phyloP scores from a whole-genome alignment of 2,113 vertebrate species.

The Pachypanchax playfairii region DNA sequence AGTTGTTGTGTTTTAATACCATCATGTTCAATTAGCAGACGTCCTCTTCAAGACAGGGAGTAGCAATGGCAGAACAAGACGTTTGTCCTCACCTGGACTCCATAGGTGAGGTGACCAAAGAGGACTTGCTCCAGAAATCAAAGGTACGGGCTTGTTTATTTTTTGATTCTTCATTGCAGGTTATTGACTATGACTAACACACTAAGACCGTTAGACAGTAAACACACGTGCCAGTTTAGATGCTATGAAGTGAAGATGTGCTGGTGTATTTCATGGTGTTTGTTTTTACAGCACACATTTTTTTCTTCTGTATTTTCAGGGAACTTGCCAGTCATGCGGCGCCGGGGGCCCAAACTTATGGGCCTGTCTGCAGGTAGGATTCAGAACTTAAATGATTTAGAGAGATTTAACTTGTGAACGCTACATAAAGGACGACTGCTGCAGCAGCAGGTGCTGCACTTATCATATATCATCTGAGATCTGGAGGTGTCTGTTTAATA shows the following conservation, averaged over 20 bases:
- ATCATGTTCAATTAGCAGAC: slow-evolving; percentile 25
- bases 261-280: neutral
- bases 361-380: slow-evolving; percentile 96
- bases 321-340: slow-evolving; percentile 94
- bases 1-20: slow-evolving; percentile 22
- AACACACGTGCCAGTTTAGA: neutral
- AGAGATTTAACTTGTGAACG: neutral
- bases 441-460: neutral
- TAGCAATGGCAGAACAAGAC: slow-evolving; percentile 87
- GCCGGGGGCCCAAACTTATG: slow-evolving; percentile 94
- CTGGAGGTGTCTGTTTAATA: slow-evolving; percentile 18
- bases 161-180: neutral
- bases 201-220: neutral
- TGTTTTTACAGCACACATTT: too few species aligned
- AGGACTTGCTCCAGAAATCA: slow-evolving; percentile 93
- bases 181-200: neutral
- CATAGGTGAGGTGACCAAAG: slow-evolving; percentile 95
- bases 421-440: neutral
- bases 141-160: slow-evolving; percentile 82
- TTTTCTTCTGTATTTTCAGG: slow-evolving; percentile 70
- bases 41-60: slow-evolving; percentile 37
- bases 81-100: slow-evolving; percentile 92
- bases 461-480: slow-evolving; percentile 4
- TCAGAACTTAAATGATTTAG: neutral
- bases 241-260: neutral